Evolutionary conservation across 2,797 vertebrate genomes (phyloP).

Genomic region (Tenualosa ilisha): DNA sequence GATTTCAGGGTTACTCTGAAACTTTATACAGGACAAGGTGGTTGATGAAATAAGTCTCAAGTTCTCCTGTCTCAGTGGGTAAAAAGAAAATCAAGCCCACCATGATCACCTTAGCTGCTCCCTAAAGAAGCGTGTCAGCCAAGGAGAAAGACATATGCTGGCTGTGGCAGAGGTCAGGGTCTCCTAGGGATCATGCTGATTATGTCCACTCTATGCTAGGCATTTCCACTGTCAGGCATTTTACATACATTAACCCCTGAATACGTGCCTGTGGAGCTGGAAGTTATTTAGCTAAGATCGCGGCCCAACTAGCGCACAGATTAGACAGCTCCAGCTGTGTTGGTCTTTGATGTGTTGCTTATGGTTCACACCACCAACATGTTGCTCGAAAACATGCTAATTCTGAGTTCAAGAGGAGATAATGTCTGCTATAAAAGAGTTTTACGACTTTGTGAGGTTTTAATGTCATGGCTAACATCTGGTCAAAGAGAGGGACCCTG

Average conservation of each 20-base stretch:
- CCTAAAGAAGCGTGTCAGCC: not conserved
- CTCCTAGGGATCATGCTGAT: not conserved
- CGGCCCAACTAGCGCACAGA: constrained; percentile 51
- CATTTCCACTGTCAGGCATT: not conserved
- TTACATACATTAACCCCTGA: not conserved
- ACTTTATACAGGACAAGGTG: constrained; percentile 56
- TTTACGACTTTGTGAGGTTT: constrained; percentile 60
- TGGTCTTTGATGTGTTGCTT: constrained; percentile 67
- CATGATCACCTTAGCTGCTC: not conserved
- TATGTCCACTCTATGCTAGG: not conserved
- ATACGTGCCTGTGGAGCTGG: constrained; percentile 29
- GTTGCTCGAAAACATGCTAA: constrained; percentile 49
- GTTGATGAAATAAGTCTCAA: constrained; percentile 51
- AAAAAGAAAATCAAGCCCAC: constrained; percentile 9
- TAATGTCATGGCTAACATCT: constrained; percentile 63
- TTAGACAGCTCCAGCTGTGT: constrained; percentile 65
- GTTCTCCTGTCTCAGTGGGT: constrained; percentile 31
- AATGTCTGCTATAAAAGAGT: constrained; percentile 55
- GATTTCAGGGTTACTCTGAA: constrained; percentile 48
- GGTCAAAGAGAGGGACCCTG: constrained; percentile 39
- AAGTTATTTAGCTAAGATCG: constrained; percentile 53
- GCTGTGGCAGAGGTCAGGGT: not conserved
- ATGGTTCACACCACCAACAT: constrained; percentile 56
- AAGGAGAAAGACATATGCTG: not conserved
- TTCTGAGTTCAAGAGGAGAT: constrained; percentile 48